These are phyloP conservation scores for Tribolium freemani DNA, from an alignment of 2,888 invertebrate genomes.

Conservation along the genomic window DNA sequence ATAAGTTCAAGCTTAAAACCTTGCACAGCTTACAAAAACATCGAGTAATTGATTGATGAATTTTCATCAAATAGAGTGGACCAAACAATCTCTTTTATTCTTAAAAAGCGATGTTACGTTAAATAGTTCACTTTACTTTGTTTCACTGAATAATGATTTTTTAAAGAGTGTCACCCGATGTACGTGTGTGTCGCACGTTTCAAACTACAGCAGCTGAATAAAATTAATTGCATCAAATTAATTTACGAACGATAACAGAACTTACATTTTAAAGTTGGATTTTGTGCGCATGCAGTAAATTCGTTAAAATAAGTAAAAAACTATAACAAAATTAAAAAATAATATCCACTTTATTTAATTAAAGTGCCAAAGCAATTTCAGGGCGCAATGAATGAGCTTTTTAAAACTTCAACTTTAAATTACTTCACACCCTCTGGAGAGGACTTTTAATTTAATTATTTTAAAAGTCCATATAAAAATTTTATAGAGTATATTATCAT, in stretches of 20 bases:
- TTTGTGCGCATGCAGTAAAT: conserved; percentile 2
- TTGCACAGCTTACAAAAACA: conserved; percentile 2
- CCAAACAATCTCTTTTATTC: no score
- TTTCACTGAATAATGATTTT: no score
- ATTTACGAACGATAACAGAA: not conserved
- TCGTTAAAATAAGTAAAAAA: conserved; percentile 19
- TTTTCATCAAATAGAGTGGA: not conserved
- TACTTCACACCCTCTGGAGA: conserved; percentile 42
- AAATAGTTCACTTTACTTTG: not conserved
- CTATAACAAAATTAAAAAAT: conserved; percentile 27
- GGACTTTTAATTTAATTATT: conserved; percentile 43
- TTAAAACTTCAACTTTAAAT: conserved; percentile 46
- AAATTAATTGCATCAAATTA: not conserved
- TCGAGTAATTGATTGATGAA: not conserved
- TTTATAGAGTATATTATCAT: conserved; percentile 4
- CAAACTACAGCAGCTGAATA: not conserved
- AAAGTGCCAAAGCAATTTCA: conserved; percentile 44
- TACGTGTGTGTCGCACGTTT: not conserved
- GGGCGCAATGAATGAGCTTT: conserved; percentile 45
- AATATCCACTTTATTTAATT: conserved; percentile 44
- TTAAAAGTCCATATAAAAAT: conserved; percentile 24
- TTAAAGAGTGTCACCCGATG: not conserved
- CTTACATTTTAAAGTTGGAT: conserved; percentile 18
- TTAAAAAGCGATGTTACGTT: not conserved
- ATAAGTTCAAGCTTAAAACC: conserved; percentile 22